These are phyloP conservation scores for Catostomus latipinnis DNA, from an alignment of 2,797 vertebrate species.

Conservation along the genomic window DNA sequence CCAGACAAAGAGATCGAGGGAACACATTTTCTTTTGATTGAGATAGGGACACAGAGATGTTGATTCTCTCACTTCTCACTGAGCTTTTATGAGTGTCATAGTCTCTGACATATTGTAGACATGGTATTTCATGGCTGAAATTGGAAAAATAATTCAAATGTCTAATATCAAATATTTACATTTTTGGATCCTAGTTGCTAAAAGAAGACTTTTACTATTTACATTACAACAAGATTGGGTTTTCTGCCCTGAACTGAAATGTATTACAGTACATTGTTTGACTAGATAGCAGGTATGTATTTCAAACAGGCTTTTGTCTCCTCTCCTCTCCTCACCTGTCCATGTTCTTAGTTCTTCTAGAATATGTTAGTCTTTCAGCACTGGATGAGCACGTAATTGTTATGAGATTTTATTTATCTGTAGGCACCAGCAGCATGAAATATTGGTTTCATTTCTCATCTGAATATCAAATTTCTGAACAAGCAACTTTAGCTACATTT, in stretches of 20 bases:
- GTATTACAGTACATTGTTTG: no score
- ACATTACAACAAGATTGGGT: neutral
- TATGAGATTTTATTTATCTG: neutral
- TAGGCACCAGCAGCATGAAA: neutral
- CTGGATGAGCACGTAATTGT: neutral
- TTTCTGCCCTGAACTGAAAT: neutral
- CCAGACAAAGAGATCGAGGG: neutral
- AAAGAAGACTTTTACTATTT: neutral
- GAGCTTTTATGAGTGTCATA: conserved; percentile 17
- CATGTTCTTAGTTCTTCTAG: no score
- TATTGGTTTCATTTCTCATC: neutral
- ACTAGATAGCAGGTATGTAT: no score
- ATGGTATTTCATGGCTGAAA: neutral
- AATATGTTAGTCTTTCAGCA: no score
- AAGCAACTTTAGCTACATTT: conserved; percentile 28
- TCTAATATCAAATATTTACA: conserved; percentile 36
- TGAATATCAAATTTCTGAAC: neutral
- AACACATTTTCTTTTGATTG: conserved; percentile 29
- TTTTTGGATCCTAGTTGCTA: neutral
- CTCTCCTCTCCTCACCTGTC: no score
- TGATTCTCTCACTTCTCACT: conserved; percentile 17
- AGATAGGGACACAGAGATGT: conserved; percentile 13
- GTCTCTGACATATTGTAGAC: neutral
- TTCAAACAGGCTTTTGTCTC: no score
- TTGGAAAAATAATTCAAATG: conserved; percentile 24